Evolutionary conservation across 2,888 invertebrate genomes (phyloP), one percentile per base, ranked within the genome.

Genomic region (Diarsia mendica): DNA sequence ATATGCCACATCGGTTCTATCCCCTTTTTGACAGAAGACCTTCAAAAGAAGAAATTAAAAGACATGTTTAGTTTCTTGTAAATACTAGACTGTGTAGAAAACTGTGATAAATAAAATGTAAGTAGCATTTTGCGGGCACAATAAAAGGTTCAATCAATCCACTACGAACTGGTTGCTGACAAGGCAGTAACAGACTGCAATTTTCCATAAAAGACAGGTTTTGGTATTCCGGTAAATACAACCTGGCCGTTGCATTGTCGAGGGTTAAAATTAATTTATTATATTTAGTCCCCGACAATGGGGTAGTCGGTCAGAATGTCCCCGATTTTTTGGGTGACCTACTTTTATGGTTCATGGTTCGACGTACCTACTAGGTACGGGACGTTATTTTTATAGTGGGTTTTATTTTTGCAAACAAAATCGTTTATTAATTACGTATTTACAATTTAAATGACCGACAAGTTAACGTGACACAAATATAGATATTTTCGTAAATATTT

Each of bases 321-420:
- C 13, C 23, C 46, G n/a, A 74, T 74, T 73, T 79, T 63, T 51
- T 23, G 10, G 49, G 20, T 75, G 76, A 75, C 78, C 76, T 33
- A 75, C 23, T 75, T 80, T 20, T 28, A 44, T 53, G 73, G 49
- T 63, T 63, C 33, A 3, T 8, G 23, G 28, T 39, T 39, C 6
- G 39, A 39, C 39, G 39, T n/a, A 33, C 18, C 33, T 60, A n/a
- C n/a, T n/a, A n/a, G n/a, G n/a, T n/a, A 49, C 15, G 9, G 11
- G 11, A 65, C 18, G 13, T 46, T 51, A 73, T 80, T 65, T 15
- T 53, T 65, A 65, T 28, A 74, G 9, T 4, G 2, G 18, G 33
- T 23, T 80, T 58, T 18, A 23, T 39, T 28, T 33, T 15, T 10
- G 18, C 11, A 1, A n/a, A 28, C 13, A 6, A 58, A 65, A 79